These are phyloP conservation scores for Cryptocephalus primarius DNA, from an alignment of 2,888 invertebrate species.

Conservation along the genomic window DNA sequence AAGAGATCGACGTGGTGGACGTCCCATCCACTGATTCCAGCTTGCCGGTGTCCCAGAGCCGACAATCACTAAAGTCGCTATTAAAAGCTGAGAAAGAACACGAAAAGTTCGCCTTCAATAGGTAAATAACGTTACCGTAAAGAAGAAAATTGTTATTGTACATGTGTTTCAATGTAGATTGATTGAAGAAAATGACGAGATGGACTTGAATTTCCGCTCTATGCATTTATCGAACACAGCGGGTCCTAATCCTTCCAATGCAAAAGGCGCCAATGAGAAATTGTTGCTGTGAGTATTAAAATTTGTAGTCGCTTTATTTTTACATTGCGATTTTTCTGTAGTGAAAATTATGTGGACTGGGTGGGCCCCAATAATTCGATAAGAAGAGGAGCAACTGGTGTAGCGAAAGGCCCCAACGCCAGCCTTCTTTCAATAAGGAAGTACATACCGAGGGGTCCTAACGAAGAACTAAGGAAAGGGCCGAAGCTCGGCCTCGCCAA, in stretches of 20 bases:
- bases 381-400: conserved; percentile 39
- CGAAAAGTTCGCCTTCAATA: conserved; percentile 15
- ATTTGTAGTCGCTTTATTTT: neutral
- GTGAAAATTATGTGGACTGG: conserved; percentile 76
- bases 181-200: conserved; percentile 29
- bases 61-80: conserved; percentile 34
- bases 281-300: conserved; percentile 58
- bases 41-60: conserved; percentile 31
- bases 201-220: conserved; percentile 46
- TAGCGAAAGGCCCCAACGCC: conserved; percentile 46
- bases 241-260: conserved; percentile 61
- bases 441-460: conserved; percentile 53
- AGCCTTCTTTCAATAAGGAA: conserved; percentile 26
- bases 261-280: conserved; percentile 70
- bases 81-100: conserved; percentile 30
- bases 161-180: conserved; percentile 16
- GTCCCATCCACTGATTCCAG: conserved; percentile 5
- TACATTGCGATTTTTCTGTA: conserved; percentile 24
- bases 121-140: neutral
- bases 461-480: conserved; percentile 57
- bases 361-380: conserved; percentile 64
- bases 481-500: conserved; percentile 61
- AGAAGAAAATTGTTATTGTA: neutral
- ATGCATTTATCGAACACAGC: conserved; percentile 43
- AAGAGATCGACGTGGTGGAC: neutral